A percentile compares a stretch with the other conserved stretches of the same genome.
These are phyloP conservation scores for Drosophila conformis DNA, from an alignment of 2,888 invertebrate species.

Conservation along the genomic window DNA sequence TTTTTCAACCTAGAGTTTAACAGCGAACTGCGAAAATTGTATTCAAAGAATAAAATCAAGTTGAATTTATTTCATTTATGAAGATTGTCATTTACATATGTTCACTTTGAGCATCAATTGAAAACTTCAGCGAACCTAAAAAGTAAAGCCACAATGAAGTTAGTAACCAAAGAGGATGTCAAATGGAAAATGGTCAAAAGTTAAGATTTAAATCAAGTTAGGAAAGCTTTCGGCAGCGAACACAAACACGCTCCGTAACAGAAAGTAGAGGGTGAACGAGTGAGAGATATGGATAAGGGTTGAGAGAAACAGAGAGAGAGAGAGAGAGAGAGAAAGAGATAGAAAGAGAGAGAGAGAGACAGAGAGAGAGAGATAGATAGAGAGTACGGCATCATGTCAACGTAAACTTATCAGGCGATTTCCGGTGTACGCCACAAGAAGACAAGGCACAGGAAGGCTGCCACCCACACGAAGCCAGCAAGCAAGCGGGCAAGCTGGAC, in stretches of 20 bases:
- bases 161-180: conserved; percentile 34
- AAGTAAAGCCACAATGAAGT: conserved; percentile 16
- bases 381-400: conserved; percentile 54
- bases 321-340: neutral
- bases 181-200: conserved; percentile 39
- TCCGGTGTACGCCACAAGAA: conserved; percentile 68
- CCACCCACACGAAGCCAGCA: conserved; percentile 8
- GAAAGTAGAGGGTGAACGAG: neutral
- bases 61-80: neutral
- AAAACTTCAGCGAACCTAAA: conserved; percentile 12
- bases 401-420: conserved; percentile 72
- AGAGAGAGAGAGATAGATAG: neutral
- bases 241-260: neutral
- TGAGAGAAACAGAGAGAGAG: conserved; percentile 1
- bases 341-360: neutral
- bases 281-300: neutral
- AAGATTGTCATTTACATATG: neutral
- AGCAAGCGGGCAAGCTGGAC: conserved; percentile 21
- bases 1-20: neutral
- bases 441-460: conserved; percentile 32
- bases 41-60: neutral
- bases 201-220: conserved; percentile 75
- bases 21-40: neutral
- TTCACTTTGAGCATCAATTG: neutral
- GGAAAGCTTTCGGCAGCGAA: conserved; percentile 63